phyloP scores from a whole-genome alignment of 2,113 vertebrate species.

The Protobothrops flavoviridis region DNA sequence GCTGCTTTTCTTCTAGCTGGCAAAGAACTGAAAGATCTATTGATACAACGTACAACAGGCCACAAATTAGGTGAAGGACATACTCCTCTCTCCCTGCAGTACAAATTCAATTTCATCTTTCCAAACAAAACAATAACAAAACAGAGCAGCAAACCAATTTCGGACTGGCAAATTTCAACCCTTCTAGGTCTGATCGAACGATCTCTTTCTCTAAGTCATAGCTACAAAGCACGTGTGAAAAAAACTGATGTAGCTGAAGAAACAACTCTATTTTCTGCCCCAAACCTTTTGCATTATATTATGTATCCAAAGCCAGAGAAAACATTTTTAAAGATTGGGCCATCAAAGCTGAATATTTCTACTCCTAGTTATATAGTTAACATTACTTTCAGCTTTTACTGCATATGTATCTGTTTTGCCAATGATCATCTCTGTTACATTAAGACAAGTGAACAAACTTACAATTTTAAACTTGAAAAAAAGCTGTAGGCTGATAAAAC shows the following conservation, averaged over 20 bases:
- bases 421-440: background rate
- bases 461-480: background rate
- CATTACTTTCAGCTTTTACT: constrained; percentile 9
- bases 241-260: background rate
- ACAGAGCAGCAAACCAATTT: background rate
- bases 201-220: background rate
- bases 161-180: background rate
- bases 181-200: background rate
- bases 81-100: background rate
- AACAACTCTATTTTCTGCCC: background rate
- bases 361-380: constrained; percentile 23
- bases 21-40: background rate
- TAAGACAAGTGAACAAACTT: background rate
- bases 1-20: background rate
- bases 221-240: background rate
- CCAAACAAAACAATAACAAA: background rate
- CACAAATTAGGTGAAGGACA: background rate
- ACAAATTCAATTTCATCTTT: background rate
- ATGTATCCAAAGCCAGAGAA: background rate
- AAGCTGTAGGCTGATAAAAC: background rate
- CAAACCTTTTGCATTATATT: background rate
- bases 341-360: constrained; percentile 25
- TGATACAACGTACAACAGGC: too few species aligned
- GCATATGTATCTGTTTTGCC: constrained; percentile 40
- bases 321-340: constrained; percentile 14